Conservation (phyloP, 2,113 vertebrate genomes). For the Vidua chalybeata region DNA sequence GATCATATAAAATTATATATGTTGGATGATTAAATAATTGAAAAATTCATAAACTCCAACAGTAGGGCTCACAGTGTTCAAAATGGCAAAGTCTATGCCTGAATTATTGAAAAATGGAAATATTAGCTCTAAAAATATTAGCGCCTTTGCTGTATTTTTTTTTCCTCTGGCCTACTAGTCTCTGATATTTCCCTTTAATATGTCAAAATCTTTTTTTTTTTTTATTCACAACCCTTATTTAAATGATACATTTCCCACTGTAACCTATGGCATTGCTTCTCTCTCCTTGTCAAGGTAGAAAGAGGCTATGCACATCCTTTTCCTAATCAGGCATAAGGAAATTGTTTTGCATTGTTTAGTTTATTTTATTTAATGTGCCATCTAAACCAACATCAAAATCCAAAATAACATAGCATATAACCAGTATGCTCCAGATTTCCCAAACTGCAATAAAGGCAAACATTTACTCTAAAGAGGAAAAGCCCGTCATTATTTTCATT, state of each 20-base stretch:
- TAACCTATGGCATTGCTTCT: background rate
- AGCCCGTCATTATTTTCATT: background rate
- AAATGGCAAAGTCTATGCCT: background rate
- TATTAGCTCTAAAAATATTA: background rate
- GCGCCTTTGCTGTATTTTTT: background rate
- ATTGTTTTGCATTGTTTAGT: fast-evolving
- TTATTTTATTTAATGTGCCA: background rate
- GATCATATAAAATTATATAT: background rate
- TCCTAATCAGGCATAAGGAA: background rate
- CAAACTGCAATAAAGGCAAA: background rate
- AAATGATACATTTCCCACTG: background rate
- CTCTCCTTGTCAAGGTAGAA: background rate
- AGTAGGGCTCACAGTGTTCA: background rate
- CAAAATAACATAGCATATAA: background rate
- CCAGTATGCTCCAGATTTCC: background rate
- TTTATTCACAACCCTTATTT: background rate
- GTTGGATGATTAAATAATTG: background rate
- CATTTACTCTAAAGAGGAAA: background rate
- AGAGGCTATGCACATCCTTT: background rate
- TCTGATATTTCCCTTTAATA: background rate
- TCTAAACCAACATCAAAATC: background rate
- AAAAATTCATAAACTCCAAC: background rate
- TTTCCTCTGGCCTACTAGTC: background rate
- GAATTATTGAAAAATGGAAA: background rate
- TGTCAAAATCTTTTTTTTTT: background rate